Evolutionary conservation across 2,113 vertebrate genomes (phyloP), one percentile per base, ranked within the genome.

Genomic region (Tyto alba): DNA sequence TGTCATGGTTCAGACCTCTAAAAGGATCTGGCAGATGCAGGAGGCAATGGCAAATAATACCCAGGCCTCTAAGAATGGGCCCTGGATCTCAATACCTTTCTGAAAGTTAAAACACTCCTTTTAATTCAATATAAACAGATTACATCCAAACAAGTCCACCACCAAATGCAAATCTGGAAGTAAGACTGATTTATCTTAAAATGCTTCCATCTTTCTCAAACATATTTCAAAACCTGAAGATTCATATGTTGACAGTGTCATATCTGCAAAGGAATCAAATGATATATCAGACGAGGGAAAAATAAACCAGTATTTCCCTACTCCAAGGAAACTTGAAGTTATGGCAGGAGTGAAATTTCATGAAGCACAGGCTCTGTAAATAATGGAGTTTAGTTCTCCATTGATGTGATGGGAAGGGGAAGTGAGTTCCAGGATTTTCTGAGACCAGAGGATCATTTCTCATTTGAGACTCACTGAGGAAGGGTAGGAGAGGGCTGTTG

Each of bases 1-100:
- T 68, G 82, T 76, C 91, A 81, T 45, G 38, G 89, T 91, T 96
- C 74, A 94, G 93, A 85, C 59, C 50, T 95, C 27, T 74, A 14
- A 85, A 81, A 91, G 63, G 68, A 64, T 68, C 91, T 86, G 71
- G 74, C 45, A 96, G 52, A 64, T 85, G 90, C 32, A 81, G 60
- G 9, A 94, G 90, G 78, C 34, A 72, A 63, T 66, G 68, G 26
- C 36, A 95, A 94, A 94, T 83, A 66, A 80, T 18, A 79, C n/a
- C 19, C 47, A 26, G n/a, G 17, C 29, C 40, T 89, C 66, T 53
- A 32, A 55, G 82, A 84, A 59, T 63, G 4, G 47, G 45, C 8
- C 10, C 14, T 83, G 27, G 45, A 87, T 89, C 41, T 18, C 43
- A 26, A 90, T 80, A 59, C 15, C 78, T 79, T 20, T 5, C 14